Evolutionary conservation across 64 coral and sea anemone genomes (phyloP), one percentile per base, ranked within the genome.

Genomic region (Platygyra sinensis): DNA sequence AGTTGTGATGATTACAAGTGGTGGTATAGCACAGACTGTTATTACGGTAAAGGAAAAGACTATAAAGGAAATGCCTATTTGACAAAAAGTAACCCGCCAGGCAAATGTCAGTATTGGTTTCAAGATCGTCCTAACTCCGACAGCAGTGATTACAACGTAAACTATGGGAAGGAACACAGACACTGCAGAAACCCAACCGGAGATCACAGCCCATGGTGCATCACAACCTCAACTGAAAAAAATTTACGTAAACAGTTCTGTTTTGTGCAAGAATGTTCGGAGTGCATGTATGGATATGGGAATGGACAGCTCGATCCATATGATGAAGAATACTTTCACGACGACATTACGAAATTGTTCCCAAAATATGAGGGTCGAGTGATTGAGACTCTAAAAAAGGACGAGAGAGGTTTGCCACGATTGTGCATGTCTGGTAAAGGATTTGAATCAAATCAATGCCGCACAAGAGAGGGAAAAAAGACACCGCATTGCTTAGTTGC

Each of bases 281-380:
- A 93, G 18, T 97, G 95, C 27, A 94, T 97, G 88, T 97, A 97
- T 63, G 95, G 95, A 0, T 57, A 87, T 16, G 95, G 95, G 9
- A 42, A 97, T 4, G 95, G 91, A 4, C 72, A 30, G 4, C 94
- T 97, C 17, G 55, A 87, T 22, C 36, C 84, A 2, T 97, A 97
- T 74, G 60, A n/a, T n/a, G n/a, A n/a, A n/a, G n/a, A n/a, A n/a
- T n/a, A n/a, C n/a, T n/a, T n/a, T n/a, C n/a, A n/a, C n/a, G n/a
- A n/a, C n/a, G n/a, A n/a, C n/a, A n/a, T n/a, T n/a, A n/a, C n/a
- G n/a, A n/a, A n/a, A n/a, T n/a, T n/a, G 29, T 88, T 97, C 46
- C 95, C 95, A 0, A 86, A 90, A 38, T 97, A 97, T 42, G 12
- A 76, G n/a, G 95, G 95, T 20, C 79, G 95, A 88, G 90, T 49